Evolutionary conservation across 2,113 vertebrate species (phyloP).

Genomic region (Dermatemys mawii): DNA sequence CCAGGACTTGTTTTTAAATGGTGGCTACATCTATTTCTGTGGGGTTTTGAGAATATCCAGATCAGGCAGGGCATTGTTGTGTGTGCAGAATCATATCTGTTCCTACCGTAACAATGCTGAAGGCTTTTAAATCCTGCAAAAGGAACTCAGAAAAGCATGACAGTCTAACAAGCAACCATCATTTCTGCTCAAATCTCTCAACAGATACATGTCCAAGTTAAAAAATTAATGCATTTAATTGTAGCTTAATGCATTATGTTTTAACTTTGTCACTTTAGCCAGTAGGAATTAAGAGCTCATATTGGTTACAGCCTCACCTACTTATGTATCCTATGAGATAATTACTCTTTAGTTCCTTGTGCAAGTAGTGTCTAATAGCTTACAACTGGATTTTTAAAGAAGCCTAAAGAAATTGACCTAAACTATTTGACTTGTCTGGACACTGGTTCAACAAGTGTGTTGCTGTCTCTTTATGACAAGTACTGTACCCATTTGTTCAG

Average conservation of each 20-base stretch:
- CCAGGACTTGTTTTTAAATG: constrained; percentile 21
- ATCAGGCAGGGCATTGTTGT: background rate
- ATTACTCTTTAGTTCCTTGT: background rate
- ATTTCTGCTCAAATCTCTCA: background rate
- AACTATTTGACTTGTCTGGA: background rate
- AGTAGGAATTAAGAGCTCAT: background rate
- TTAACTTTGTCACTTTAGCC: background rate
- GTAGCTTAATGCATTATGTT: background rate
- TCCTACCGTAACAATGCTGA: background rate
- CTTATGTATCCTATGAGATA: background rate
- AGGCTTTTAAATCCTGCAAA: background rate
- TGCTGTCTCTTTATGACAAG: background rate
- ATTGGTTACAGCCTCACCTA: constrained; percentile 19
- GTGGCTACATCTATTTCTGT: background rate
- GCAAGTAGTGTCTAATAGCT: background rate
- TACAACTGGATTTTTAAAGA: background rate
- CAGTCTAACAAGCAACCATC: background rate
- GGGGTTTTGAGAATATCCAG: background rate
- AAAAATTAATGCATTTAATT: background rate
- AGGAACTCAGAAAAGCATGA: background rate
- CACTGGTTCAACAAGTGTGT: background rate
- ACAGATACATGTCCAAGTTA: background rate
- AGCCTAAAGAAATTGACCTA: background rate
- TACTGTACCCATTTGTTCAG: background rate
- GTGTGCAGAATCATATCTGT: background rate